Conservation (phyloP, 2,113 vertebrate species). For the Sclerurus mexicanus region DNA sequence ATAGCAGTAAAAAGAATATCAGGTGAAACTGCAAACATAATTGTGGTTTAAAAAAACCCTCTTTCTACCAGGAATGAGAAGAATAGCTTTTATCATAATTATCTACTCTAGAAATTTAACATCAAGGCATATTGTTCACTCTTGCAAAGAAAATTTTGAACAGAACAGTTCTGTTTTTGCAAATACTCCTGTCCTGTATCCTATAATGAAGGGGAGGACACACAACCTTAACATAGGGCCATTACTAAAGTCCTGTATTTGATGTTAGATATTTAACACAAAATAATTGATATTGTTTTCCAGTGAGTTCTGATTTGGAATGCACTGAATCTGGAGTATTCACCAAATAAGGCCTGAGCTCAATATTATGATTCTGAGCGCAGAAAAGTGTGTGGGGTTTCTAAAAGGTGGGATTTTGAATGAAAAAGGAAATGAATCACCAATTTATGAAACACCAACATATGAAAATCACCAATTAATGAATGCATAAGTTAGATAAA, state of each 20-base stretch:
- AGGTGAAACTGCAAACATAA: background rate
- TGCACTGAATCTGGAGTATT: background rate
- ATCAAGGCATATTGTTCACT: background rate
- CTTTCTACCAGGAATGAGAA: background rate
- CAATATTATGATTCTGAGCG: background rate
- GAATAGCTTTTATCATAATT: background rate
- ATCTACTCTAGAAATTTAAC: background rate
- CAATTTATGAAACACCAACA: conserved; percentile 5
- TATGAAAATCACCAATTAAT: conserved; percentile 30
- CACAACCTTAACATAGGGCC: background rate
- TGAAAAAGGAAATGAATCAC: background rate
- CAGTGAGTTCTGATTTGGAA: background rate
- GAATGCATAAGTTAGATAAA: conserved; percentile 8
- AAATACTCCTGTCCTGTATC: background rate
- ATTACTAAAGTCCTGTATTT: background rate
- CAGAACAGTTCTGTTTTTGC: background rate
- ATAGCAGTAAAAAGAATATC: background rate
- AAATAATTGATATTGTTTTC: background rate
- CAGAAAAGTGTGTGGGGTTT: background rate
- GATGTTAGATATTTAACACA: background rate
- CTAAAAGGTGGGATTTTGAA: background rate
- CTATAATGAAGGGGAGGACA: too few relatives aligned
- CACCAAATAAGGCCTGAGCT: background rate
- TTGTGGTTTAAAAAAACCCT: background rate
- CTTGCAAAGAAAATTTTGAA: background rate